These are phyloP conservation scores for Pongo pygmaeus DNA, from an alignment of 2,113 vertebrate genomes.

Conservation along the genomic window DNA sequence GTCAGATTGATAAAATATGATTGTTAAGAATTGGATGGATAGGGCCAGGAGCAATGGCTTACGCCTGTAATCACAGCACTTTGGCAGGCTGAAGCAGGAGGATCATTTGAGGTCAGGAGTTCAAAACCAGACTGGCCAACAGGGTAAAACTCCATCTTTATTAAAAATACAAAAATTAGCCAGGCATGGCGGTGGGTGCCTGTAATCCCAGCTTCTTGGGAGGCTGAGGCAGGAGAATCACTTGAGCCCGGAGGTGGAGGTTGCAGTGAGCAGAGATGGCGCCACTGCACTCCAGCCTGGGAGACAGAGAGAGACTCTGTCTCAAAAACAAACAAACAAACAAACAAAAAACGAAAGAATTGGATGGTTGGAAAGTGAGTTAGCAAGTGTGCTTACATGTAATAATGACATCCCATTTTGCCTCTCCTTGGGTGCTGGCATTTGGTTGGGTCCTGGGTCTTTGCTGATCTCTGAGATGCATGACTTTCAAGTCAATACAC, in stretches of 20 bases:
- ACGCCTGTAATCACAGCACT: neutral
- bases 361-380: neutral
- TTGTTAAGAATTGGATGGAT: neutral
- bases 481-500: neutral
- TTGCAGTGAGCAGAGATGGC: neutral
- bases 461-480: neutral
- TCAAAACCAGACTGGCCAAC: neutral
- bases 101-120: neutral
- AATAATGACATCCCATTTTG: neutral
- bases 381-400: neutral
- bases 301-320: neutral
- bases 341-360: neutral
- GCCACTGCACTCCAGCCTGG: neutral
- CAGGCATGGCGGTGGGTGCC: fast-evolving
- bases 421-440: neutral
- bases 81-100: neutral
- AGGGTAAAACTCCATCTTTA: neutral
- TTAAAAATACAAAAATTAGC: neutral
- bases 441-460: conserved; percentile 8
- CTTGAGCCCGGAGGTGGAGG: neutral
- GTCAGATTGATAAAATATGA: neutral
- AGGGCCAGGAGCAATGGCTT: neutral
- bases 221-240: neutral
- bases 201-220: neutral
- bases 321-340: neutral